These are phyloP conservation scores for Cylas formicarius DNA, from an alignment of 1,140 invertebrate species.

Conservation along the genomic window DNA sequence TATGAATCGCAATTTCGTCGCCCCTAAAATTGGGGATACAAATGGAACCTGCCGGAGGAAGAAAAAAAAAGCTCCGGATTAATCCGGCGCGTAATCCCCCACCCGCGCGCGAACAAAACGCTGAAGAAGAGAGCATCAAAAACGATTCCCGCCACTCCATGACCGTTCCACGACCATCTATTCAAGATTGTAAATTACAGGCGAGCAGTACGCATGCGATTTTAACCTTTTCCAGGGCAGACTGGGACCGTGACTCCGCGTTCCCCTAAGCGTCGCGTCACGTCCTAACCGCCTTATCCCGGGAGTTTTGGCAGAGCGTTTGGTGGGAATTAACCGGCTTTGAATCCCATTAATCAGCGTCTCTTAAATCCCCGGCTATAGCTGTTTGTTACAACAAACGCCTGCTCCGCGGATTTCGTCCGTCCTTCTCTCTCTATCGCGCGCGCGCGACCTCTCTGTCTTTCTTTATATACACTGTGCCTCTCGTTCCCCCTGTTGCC, in stretches of 20 bases:
- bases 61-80: no score
- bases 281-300: constrained; percentile 29
- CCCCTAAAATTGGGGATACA: no score
- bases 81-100: no score
- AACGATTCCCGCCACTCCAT: constrained; percentile 36
- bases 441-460: no score
- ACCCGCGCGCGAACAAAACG: no score
- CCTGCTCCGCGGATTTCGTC: constrained; percentile 17
- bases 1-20: no score
- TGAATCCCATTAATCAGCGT: constrained; percentile 43
- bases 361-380: constrained; percentile 40
- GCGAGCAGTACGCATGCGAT: constrained; percentile 37
- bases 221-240: constrained; percentile 22
- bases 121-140: constrained; percentile 35
- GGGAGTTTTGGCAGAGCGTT: constrained; percentile 43
- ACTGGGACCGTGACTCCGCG: constrained; percentile 21
- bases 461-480: no score
- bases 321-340: constrained; percentile 43
- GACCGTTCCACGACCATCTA: constrained; percentile 35
- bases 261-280: constrained; percentile 9
- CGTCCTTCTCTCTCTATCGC: no score
- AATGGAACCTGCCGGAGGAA: no score
- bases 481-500: constrained; percentile 11
- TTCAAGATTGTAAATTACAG: constrained; percentile 40
- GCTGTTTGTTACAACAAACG: constrained; percentile 39